These are phyloP conservation scores for Calosoma granatense DNA, from an alignment of 1,140 invertebrate genomes.

Conservation along the genomic window DNA sequence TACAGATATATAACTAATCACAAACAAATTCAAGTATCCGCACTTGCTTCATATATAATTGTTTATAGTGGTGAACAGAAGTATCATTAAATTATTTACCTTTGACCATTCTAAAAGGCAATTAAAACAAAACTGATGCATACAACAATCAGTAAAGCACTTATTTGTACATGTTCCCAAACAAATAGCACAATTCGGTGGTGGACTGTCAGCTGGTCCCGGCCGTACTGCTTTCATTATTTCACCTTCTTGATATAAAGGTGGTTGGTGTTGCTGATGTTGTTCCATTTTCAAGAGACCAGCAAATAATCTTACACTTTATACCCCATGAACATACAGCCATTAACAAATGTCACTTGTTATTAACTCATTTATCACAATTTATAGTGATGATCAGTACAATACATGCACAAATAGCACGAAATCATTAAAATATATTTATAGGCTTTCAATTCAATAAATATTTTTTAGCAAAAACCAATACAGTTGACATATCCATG, in stretches of 20 bases:
- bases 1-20: constrained; percentile 18
- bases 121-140: constrained; percentile 89
- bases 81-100: too few species aligned
- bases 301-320: background rate
- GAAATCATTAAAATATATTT: too few species aligned
- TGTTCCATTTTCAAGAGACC: background rate
- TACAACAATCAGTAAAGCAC: constrained; percentile 83
- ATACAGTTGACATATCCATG: background rate
- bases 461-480: background rate
- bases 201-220: constrained; percentile 46
- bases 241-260: background rate
- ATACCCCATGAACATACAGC: background rate
- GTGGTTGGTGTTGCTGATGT: background rate
- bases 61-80: too few species aligned
- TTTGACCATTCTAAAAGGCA: constrained; percentile 92
- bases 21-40: too few species aligned
- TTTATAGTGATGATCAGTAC: too few species aligned
- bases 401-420: too few species aligned
- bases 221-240: background rate
- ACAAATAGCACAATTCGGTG: constrained; percentile 85
- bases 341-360: background rate
- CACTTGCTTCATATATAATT: too few species aligned
- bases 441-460: too few species aligned
- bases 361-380: background rate
- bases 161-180: constrained; percentile 75